A percentile compares a stretch with the other conserved stretches of the same genome.
phyloP scores from a whole-genome alignment of 2,113 vertebrate genomes.

The Dermatemys mawii region DNA sequence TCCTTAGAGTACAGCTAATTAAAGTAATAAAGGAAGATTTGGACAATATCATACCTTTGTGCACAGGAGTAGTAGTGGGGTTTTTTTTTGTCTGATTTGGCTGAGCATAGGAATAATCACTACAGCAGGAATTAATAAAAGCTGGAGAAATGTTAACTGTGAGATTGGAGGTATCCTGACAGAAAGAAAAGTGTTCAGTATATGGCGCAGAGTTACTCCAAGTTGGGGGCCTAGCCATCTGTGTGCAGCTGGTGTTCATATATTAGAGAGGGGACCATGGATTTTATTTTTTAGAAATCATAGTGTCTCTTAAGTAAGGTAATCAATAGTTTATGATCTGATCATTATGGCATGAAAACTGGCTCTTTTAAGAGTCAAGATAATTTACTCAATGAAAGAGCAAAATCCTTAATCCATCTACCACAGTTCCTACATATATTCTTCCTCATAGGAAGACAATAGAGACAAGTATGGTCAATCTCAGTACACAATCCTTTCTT shows the following conservation, averaged over 20 bases:
- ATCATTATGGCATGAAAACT: not conserved
- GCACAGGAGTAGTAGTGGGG: too few species aligned
- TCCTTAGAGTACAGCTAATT: not conserved
- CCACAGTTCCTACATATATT: too few species aligned
- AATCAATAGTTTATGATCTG: not conserved
- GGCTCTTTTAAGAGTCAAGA: not conserved
- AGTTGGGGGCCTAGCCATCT: fast-evolving
- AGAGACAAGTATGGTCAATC: not conserved
- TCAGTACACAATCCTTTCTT: not conserved
- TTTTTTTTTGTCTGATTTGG: too few species aligned
- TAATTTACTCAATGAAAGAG: not conserved
- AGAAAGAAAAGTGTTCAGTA: too few species aligned
- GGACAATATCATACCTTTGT: not conserved
- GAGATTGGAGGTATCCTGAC: too few species aligned
- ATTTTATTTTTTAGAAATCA: not conserved
- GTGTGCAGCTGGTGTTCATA: not conserved
- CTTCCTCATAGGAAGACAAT: not conserved
- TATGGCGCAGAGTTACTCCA: not conserved
- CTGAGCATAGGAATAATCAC: too few species aligned
- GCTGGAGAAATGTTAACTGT: too few species aligned
- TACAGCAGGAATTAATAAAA: too few species aligned
- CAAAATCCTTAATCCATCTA: not conserved
- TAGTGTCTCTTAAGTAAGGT: not conserved
- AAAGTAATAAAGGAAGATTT: not conserved
- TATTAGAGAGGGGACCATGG: not conserved